Conservation (phyloP, 2,113 vertebrate genomes). For the Sciurus niger region DNA sequence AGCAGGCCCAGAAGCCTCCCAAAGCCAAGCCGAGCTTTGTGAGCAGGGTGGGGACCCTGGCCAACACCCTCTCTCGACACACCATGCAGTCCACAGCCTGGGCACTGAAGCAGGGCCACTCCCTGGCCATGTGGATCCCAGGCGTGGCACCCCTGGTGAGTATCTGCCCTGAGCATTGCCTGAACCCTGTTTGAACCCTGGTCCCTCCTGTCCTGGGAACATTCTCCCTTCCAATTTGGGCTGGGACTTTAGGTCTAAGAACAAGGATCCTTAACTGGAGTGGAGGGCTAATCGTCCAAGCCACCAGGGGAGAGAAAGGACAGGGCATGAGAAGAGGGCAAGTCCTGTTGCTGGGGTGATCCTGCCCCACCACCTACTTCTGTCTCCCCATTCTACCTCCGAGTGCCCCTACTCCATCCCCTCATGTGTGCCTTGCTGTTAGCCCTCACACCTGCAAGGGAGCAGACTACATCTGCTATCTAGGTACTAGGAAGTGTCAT, state of each 20-base stretch:
- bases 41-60: slow-evolving; percentile 84
- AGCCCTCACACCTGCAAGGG: neutral
- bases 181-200: neutral
- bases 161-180: neutral
- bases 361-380: neutral
- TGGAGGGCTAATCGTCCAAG: neutral
- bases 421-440: neutral
- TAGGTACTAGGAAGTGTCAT: neutral
- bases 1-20: slow-evolving; percentile 15
- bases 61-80: slow-evolving; percentile 79
- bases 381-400: neutral
- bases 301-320: neutral
- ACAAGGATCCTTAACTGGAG: neutral
- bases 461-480: neutral
- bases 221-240: neutral
- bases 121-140: slow-evolving; percentile 87
- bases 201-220: neutral
- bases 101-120: slow-evolving; percentile 86
- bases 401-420: neutral
- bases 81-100: slow-evolving; percentile 86
- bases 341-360: neutral
- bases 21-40: slow-evolving; percentile 75
- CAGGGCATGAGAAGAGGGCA: neutral
- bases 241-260: neutral
- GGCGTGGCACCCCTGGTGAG: slow-evolving; percentile 87